A percentile compares a stretch with the other conserved stretches of the same genome.
Conservation (phyloP, 2,888 invertebrate species). For the Troglohyphantes excavatus region DNA sequence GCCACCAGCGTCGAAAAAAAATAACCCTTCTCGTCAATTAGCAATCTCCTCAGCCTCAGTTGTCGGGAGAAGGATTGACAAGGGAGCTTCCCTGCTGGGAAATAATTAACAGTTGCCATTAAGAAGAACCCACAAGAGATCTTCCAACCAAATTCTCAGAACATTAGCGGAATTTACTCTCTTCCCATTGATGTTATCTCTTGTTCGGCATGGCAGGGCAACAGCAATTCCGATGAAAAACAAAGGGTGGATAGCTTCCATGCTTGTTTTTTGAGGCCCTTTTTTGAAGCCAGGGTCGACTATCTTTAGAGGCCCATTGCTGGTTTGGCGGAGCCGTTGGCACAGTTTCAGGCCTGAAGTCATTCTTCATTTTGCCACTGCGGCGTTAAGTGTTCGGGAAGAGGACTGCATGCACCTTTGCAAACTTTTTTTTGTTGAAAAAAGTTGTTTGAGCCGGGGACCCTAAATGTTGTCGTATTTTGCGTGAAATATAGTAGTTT, state of each 20-base stretch:
- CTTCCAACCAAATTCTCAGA: constrained; percentile 40
- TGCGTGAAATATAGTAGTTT: neutral
- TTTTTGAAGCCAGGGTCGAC: constrained; percentile 64
- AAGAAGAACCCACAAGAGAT: neutral
- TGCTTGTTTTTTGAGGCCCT: constrained; percentile 7
- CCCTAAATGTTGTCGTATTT: neutral
- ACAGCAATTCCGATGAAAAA: neutral
- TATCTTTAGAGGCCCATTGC: constrained; percentile 57
- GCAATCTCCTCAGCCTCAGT: neutral
- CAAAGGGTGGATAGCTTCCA: neutral
- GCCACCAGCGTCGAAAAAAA: neutral
- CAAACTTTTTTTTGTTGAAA: neutral
- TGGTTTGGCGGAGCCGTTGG: constrained; percentile 62
- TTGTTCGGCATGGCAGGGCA: neutral
- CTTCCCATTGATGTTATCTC: constrained; percentile 6
- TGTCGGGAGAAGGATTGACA: neutral
- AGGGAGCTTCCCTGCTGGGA: neutral
- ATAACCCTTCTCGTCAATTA: neutral
- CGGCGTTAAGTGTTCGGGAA: constrained; percentile 54
- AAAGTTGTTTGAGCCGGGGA: neutral
- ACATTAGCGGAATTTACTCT: constrained; percentile 57
- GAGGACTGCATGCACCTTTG: constrained; percentile 10
- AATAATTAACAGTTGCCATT: constrained; percentile 37
- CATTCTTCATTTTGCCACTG: constrained; percentile 70
- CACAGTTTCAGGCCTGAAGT: constrained; percentile 43